Evolutionary conservation across 2,113 vertebrate genomes (phyloP), one percentile per base, ranked within the genome.

Genomic region (Ceuthmochares aereus): DNA sequence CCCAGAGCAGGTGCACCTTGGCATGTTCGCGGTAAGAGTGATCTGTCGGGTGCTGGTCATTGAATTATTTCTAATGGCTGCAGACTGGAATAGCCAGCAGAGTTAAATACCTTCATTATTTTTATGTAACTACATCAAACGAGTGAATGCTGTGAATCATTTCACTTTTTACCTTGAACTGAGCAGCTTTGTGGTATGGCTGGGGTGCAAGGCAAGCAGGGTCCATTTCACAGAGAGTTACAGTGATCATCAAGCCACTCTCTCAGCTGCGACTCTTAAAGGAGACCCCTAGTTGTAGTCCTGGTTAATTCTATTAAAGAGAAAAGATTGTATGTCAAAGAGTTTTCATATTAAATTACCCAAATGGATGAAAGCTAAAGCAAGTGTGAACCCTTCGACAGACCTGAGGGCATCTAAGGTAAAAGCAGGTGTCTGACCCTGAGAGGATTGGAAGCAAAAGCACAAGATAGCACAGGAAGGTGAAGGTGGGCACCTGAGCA

Each of bases 11-110:
- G 8, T 29, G 25, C 10, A 40, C 9, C 18, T 22, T 68, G 32
- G 14, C 0, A 0, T 29, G 26, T 56, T 47, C 40, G 47, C 9
- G 40, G 52, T 60, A 29, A 54, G 42, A 0, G 2, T 49, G 52
- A 16, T 37, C 72, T 72, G 52, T 10, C 20, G 54, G 43, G 16
- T 56, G 7, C 21, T 34, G 36, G 10, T 22, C 10, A 18, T 49
- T 12, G 0, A 1, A 36, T 43, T 54, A 40, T 21, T 73, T 25
- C 22, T 34, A 16, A 37, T 4, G 64, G 19, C 26, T 47, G 7
- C 30, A 4, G 13, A 26, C 11, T 10, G 2, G 52, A 68, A 64
- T 3, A 84, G 15, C 23, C 22, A 74, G 15, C 30, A 84, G 64
- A 64, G 78, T 36, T 12, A 74, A 82, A 70, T 14, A 22, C 4